Percentiles rank a stretch among this genome's conserved stretches.
phyloP scores from a whole-genome alignment of 2,888 invertebrate genomes.

The Horisme vitalbata region DNA sequence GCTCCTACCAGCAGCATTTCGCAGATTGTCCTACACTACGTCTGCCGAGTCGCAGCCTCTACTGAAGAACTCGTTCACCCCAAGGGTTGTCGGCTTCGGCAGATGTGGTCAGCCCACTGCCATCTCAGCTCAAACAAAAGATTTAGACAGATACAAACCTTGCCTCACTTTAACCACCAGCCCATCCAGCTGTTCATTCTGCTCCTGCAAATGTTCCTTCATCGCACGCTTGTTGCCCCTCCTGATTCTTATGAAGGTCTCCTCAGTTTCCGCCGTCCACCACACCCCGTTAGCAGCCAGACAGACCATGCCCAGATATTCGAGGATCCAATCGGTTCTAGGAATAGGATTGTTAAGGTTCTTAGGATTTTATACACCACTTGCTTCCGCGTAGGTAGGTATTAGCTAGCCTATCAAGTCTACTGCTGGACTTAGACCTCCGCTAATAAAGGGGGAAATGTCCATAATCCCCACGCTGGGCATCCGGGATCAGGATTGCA shows the following conservation, averaged over 20 bases:
- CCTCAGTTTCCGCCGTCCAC: conserved; percentile 98
- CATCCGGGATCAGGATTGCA: too few species aligned
- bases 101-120: background rate
- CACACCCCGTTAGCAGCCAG: conserved; percentile 94
- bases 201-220: conserved; percentile 92
- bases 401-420: too few species aligned
- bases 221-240: conserved; percentile 92
- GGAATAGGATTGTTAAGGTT: conserved; percentile 12
- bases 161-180: conserved; percentile 88
- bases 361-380: too few species aligned
- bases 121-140: background rate
- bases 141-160: conserved; percentile 42
- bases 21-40: too few species aligned
- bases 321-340: conserved; percentile 94
- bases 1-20: too few species aligned
- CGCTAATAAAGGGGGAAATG: too few species aligned
- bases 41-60: too few species aligned
- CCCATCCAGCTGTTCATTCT: conserved; percentile 92
- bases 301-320: conserved; percentile 94
- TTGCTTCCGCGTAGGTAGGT: too few species aligned
- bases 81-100: too few species aligned
- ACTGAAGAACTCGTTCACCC: too few species aligned
- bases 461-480: too few species aligned
- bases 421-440: too few species aligned
- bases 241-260: conserved; percentile 88